These are phyloP conservation scores for Sander lucioperca DNA, from an alignment of 2,113 vertebrate genomes.

Conservation along the genomic window DNA sequence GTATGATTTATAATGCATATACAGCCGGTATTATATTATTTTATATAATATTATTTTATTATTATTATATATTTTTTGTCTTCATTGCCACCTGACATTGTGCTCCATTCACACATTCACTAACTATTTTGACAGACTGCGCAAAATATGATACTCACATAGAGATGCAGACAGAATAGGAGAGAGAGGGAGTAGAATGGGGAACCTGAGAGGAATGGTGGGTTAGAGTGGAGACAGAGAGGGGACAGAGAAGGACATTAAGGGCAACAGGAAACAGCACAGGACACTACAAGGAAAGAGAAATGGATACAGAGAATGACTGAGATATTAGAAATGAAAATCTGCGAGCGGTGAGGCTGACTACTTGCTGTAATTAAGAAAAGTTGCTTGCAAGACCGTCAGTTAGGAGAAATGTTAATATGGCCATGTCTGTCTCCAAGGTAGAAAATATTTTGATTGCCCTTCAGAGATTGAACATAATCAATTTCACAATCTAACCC, in stretches of 20 bases:
- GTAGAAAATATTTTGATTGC: not conserved
- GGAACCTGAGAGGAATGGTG: constrained; percentile 64
- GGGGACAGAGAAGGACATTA: constrained; percentile 60
- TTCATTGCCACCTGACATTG: constrained; percentile 8
- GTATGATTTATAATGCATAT: not conserved
- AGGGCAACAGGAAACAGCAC: constrained; percentile 55
- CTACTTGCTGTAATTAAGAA: not conserved
- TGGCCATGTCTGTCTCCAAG: constrained; percentile 2
- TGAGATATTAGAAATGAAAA: not conserved
- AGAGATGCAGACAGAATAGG: constrained; percentile 55
- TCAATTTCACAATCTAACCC: constrained; percentile 26
- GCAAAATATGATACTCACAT: constrained; percentile 74
- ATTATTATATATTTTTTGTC: not conserved
- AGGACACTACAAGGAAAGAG: constrained; percentile 13
- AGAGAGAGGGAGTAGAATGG: constrained; percentile 34
- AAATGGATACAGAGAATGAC: constrained; percentile 7
- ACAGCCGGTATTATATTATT: not conserved
- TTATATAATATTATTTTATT: no score
- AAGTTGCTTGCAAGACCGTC: not conserved
- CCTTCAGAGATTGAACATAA: constrained; percentile 18
- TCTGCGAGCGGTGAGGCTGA: not conserved
- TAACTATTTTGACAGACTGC: constrained; percentile 55
- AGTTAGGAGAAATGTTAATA: not conserved
- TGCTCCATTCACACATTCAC: constrained; percentile 62
- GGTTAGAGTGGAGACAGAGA: constrained; percentile 41